Base-by-base conservation (phyloP, 53 echinoderm and acorn worm species). In the Astropecten irregularis region DNA sequence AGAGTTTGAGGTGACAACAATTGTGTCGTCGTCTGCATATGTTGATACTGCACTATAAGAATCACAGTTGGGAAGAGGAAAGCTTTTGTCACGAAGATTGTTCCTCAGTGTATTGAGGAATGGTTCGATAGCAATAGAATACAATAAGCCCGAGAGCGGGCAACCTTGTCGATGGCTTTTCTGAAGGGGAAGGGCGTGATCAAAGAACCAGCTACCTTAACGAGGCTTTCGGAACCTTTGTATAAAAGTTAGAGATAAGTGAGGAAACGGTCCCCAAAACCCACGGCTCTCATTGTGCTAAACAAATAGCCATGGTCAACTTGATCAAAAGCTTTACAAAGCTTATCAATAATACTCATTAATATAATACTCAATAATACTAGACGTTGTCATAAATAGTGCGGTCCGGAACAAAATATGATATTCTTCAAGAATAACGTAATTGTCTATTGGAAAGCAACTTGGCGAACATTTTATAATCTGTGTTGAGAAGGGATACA, bases 401-500 rank as follows among this genome's bases (percentile, higher is more conserved):
- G 44, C 91, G 57, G 18, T 87, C 76, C 4, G 87, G 69, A 3
- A 91, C 77, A 18, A 83, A 38, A 9, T 40, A 60, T 69, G 84
- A 2, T 83, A 19, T 49, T 87, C 39, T 46, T 57, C 37, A 0
- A 15, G 0, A 23, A 91, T 36, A 69, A 83, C 79, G 20, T 26
- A 47, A 19, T 59, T 42, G 4, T 4, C 87, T 40, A 35, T 50
- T 46, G 15, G 77, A 70, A 8, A 91, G 40, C 23, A 83, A 16
- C 51, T 87, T 87, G 13, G 87, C 16, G 10, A 91, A 49, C 19
- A 91, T 83, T 69, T 83, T 91, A n/a, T 87, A 83, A 35, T 87
- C 87, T 3, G 44, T 77, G n/a, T n/a, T n/a, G n/a, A n/a, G n/a
- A n/a, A n/a, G n/a, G n/a, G n/a, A n/a, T n/a, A n/a, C n/a, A n/a